phyloP scores from a whole-genome alignment of 2,888 invertebrate species.

The Bhutanitis thaidina region DNA sequence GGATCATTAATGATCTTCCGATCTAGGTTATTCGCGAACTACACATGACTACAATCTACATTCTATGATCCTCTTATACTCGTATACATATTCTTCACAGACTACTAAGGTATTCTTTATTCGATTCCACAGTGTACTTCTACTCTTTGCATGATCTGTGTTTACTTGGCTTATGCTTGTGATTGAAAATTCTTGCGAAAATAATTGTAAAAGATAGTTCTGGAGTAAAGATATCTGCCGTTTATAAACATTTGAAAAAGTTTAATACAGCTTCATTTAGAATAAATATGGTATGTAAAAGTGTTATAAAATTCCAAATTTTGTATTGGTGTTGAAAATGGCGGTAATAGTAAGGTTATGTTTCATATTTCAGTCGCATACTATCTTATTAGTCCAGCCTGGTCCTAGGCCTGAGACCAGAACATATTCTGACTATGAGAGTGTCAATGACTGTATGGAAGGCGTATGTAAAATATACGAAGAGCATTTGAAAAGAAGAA shows the following conservation, averaged over 20 bases:
- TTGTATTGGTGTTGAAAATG: slow-evolving; percentile 37
- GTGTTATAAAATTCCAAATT: not conserved
- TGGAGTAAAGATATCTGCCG: not conserved
- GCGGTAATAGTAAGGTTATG: slow-evolving; percentile 53
- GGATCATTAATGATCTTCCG: too few relatives aligned
- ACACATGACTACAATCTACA: too few relatives aligned
- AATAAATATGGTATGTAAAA: slow-evolving; percentile 44
- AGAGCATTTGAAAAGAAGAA: slow-evolving; percentile 96
- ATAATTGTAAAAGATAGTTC: not conserved
- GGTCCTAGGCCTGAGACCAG: slow-evolving; percentile 95
- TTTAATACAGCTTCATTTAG: not conserved
- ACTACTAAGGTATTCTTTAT: too few relatives aligned
- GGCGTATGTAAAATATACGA: slow-evolving; percentile 99
- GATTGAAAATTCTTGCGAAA: too few relatives aligned
- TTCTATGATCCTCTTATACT: too few relatives aligned
- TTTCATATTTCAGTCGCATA: slow-evolving; percentile 89
- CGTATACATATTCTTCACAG: too few relatives aligned
- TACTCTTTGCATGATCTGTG: too few relatives aligned
- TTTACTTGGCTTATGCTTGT: too few relatives aligned
- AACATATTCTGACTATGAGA: slow-evolving; percentile 99
- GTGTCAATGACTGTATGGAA: slow-evolving; percentile 98
- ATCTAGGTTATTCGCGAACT: too few relatives aligned
- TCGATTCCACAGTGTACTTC: too few relatives aligned
- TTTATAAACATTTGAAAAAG: slow-evolving; percentile 5
- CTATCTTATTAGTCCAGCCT: slow-evolving; percentile 97